Evolutionary conservation across 2,797 vertebrate genomes (phyloP).

Genomic region (Sebastes trivittatus): DNA sequence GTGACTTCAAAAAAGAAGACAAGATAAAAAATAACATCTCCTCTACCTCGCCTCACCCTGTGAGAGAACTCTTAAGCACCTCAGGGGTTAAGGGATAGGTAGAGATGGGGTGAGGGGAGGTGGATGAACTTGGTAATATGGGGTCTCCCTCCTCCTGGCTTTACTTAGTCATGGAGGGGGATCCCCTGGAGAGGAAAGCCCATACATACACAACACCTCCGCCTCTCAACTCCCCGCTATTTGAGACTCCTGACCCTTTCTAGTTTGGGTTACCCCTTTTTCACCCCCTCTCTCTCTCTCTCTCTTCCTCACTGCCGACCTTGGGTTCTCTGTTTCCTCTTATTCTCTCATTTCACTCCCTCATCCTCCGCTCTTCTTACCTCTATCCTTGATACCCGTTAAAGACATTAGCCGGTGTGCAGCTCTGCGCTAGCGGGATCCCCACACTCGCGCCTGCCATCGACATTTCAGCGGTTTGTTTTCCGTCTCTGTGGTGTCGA

Average conservation of each 20-base stretch:
- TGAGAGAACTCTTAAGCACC: conserved; percentile 38
- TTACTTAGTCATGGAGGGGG: conserved; percentile 60
- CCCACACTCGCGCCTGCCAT: conserved; percentile 61
- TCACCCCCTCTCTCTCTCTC: conserved; percentile 2
- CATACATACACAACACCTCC: conserved; percentile 42
- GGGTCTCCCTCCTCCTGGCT: conserved; percentile 53
- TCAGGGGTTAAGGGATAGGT: conserved; percentile 15
- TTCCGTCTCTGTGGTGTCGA: conserved; percentile 63
- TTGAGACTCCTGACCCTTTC: conserved; percentile 40
- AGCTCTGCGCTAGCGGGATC: conserved; percentile 61
- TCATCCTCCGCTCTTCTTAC: conserved; percentile 49
- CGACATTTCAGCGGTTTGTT: conserved; percentile 73
- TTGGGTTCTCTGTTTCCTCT: conserved; percentile 39
- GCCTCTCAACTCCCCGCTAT: conserved; percentile 21
- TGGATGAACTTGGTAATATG: conserved; percentile 34
- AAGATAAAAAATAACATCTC: background rate
- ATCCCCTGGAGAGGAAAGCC: conserved; percentile 65
- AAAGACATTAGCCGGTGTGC: conserved; percentile 77
- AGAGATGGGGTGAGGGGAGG: conserved; percentile 11
- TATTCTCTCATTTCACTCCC: conserved; percentile 39
- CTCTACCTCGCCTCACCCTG: background rate
- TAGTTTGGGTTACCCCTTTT: conserved; percentile 41
- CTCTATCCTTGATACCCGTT: conserved; percentile 72
- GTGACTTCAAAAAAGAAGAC: background rate
- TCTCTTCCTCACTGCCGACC: conserved; percentile 17